Conservation (phyloP, 2,888 invertebrate species). For the Helleia helle region DNA sequence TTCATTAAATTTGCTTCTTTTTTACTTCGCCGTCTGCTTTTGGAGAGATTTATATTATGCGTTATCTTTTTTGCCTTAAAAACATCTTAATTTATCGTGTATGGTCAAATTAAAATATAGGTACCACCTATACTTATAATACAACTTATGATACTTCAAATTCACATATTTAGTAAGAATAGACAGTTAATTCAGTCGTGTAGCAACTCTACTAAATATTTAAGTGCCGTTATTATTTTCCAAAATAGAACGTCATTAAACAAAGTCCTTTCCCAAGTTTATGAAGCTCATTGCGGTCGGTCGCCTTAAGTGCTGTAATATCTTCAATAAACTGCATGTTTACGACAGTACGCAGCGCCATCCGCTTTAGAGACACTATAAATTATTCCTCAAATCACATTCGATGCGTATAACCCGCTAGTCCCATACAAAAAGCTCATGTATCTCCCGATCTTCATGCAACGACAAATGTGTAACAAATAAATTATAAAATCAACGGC, state of each 20-base stretch:
- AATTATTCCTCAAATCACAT: conserved; percentile 70
- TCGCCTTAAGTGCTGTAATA: conserved; percentile 32
- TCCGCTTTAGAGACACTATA: conserved; percentile 63
- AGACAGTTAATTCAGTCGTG: too few relatives aligned
- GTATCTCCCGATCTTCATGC: conserved; percentile 72
- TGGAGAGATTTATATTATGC: too few relatives aligned
- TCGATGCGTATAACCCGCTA: conserved; percentile 62
- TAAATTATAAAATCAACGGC: conserved; percentile 73
- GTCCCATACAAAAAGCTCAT: conserved; percentile 63
- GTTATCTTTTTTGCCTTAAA: too few relatives aligned
- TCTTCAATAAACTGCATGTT: conserved; percentile 39
- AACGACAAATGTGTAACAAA: conserved; percentile 74
- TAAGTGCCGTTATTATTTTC: conserved; percentile 8
- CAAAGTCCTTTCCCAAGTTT: conserved; percentile 23
- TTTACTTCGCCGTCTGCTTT: too few relatives aligned
- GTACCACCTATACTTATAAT: too few relatives aligned
- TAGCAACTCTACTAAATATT: too few relatives aligned
- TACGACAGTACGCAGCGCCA: conserved; percentile 51
- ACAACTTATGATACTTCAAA: too few relatives aligned
- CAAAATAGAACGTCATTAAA: conserved; percentile 9
- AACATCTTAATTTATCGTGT: too few relatives aligned
- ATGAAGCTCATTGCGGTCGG: conserved; percentile 30
- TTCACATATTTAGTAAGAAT: too few relatives aligned
- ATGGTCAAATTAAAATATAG: too few relatives aligned
- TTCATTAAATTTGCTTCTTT: too few relatives aligned